Evolutionary conservation across 2,113 vertebrate species (phyloP).

Genomic region (Odontophorus gujanensis): DNA sequence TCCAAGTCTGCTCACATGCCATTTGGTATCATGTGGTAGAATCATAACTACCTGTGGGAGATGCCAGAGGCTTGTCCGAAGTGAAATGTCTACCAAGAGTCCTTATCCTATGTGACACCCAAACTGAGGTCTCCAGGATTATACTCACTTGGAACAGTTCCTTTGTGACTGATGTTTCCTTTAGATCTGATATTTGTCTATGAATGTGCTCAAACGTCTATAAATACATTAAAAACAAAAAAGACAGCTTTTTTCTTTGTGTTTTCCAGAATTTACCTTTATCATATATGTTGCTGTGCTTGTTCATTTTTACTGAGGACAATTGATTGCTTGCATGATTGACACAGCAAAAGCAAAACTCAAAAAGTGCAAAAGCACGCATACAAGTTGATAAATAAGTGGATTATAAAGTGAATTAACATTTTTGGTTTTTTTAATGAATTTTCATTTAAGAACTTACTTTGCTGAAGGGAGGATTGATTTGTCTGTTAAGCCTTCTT

Average conservation of each 20-base stretch:
- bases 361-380: not conserved
- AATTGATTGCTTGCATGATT: not conserved
- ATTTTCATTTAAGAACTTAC: not conserved
- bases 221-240: not conserved
- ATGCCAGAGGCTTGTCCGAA: not conserved
- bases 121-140: not conserved
- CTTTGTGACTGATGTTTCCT: not conserved
- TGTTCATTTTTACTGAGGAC: not conserved
- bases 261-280: not conserved
- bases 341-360: not conserved
- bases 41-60: not conserved
- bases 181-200: not conserved
- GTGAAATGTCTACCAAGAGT: not conserved
- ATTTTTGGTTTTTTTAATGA: not conserved
- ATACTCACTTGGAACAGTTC: not conserved
- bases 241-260: not conserved
- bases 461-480: not conserved
- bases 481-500: not conserved
- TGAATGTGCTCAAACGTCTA: not conserved
- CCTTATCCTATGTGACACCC: not conserved
- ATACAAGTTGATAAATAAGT: not conserved
- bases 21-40: not conserved
- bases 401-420: not conserved
- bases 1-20: slow-evolving; percentile 7
- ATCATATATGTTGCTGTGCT: not conserved